A percentile compares a stretch with the other conserved stretches of the same genome.
phyloP scores from a whole-genome alignment of 2,797 vertebrate genomes.

The Euphonia xanthogaster region DNA sequence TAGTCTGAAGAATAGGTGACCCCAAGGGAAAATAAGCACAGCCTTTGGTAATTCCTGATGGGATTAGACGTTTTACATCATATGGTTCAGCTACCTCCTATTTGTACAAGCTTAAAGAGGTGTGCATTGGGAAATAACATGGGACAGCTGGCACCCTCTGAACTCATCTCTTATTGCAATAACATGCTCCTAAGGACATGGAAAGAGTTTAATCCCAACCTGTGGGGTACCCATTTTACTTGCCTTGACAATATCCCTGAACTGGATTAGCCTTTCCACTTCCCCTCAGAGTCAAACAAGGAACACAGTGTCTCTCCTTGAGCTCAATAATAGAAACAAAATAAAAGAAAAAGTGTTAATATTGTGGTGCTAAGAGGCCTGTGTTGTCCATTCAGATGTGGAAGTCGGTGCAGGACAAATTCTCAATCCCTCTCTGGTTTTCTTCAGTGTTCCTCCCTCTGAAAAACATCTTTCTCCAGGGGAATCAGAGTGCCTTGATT shows the following conservation, averaged over 20 bases:
- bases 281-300: background rate
- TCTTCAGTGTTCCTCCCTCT: background rate
- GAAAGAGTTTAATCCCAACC: background rate
- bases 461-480: background rate
- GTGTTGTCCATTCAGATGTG: background rate
- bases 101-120: background rate
- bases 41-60: background rate
- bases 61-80: background rate
- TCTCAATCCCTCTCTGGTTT: background rate
- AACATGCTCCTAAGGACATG: background rate
- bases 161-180: background rate
- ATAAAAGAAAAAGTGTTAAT: background rate
- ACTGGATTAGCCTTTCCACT: background rate
- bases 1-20: background rate
- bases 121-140: background rate
- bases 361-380: background rate
- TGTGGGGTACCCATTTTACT: background rate
- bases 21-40: background rate
- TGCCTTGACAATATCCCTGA: background rate
- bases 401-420: background rate
- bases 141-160: constrained; percentile 9
- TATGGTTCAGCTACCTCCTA: background rate
- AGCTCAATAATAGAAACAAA: background rate
- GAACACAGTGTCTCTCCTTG: background rate
- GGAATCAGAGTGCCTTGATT: background rate